A percentile compares a stretch with the other conserved stretches of the same genome.
These are phyloP conservation scores for Alosa sapidissima DNA, from an alignment of 2,797 vertebrate species.

Conservation along the genomic window DNA sequence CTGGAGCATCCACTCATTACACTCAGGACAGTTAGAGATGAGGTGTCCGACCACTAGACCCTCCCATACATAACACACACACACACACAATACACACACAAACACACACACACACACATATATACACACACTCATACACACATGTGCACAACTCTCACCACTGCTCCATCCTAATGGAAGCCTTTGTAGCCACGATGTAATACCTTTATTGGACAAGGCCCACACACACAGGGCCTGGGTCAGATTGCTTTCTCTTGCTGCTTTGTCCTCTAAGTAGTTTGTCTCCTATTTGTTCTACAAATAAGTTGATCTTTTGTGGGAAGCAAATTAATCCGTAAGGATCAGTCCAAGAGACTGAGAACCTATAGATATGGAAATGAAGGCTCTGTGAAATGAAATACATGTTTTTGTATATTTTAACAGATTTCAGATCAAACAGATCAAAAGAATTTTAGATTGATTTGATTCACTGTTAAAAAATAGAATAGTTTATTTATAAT, in stretches of 20 bases:
- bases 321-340: neutral
- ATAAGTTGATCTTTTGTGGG: slow-evolving; percentile 26
- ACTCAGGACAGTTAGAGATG: slow-evolving; percentile 69
- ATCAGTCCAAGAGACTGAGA: neutral
- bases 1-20: slow-evolving; percentile 80
- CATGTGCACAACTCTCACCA: neutral
- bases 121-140: neutral
- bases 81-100: neutral
- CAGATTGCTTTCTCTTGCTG: slow-evolving; percentile 3
- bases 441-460: no score
- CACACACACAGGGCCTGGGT: neutral
- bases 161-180: neutral
- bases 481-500: neutral
- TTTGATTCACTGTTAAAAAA: neutral
- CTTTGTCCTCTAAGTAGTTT: slow-evolving; percentile 25
- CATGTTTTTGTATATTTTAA: neutral
- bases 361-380: neutral
- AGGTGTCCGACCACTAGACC: slow-evolving; percentile 66
- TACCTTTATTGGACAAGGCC: slow-evolving; percentile 44
- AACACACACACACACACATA: neutral
- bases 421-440: no score
- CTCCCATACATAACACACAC: slow-evolving; percentile 40
- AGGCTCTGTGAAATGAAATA: neutral
- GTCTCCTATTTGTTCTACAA: slow-evolving; percentile 34
- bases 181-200: slow-evolving; percentile 32